phyloP scores from a whole-genome alignment of 2,113 vertebrate genomes.

The Chelonoidis abingdonii region DNA sequence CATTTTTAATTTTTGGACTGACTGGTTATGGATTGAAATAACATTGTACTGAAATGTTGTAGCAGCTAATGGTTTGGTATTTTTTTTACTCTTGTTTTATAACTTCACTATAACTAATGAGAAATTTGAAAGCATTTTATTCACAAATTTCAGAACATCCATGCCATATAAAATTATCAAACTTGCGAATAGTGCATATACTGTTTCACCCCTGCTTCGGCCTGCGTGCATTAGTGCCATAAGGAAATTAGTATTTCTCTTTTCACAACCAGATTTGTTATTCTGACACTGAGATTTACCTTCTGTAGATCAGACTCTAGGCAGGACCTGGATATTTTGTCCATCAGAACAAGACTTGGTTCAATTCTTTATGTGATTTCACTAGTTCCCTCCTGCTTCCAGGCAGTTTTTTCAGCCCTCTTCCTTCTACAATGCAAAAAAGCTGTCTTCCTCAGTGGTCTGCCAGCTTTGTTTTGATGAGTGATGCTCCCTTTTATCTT shows the following conservation, averaged over 20 bases:
- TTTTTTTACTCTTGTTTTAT: not conserved
- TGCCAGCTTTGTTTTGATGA: not conserved
- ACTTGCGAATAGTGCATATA: not conserved
- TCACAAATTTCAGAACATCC: not conserved
- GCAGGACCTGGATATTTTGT: not conserved
- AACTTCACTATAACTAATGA: not conserved
- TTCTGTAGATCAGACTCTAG: not conserved
- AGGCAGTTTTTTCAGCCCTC: not conserved
- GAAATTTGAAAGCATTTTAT: not conserved
- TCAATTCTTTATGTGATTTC: not conserved
- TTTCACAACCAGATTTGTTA: not conserved
- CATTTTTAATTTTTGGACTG: not conserved
- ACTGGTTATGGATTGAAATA: not conserved
- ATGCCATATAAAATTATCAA: not conserved
- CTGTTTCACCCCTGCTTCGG: not conserved
- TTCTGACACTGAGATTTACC: not conserved
- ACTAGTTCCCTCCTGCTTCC: not conserved
- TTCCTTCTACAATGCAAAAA: rapidly evolving
- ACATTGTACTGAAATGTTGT: not conserved
- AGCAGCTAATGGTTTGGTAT: not conserved
- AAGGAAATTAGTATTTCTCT: not conserved
- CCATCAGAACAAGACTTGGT: not conserved
- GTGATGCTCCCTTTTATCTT: not conserved
- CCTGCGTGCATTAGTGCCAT: not conserved
- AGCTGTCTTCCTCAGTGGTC: not conserved